phyloP scores from a whole-genome alignment of 1,140 invertebrate species.

The Goniozus legneri region DNA sequence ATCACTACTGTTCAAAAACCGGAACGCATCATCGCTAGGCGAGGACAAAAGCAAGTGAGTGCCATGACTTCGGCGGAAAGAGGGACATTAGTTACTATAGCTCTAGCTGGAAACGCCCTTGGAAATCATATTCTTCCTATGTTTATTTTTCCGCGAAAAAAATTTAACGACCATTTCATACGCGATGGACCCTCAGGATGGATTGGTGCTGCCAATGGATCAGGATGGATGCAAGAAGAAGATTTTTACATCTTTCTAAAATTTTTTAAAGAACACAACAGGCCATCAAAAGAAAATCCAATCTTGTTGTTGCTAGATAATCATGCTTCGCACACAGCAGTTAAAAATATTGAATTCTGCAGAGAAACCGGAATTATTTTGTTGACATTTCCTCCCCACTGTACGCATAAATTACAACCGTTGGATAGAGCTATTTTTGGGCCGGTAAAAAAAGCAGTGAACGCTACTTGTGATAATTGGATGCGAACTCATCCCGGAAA shows the following conservation, averaged over 20 bases:
- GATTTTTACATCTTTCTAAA: slow-evolving; percentile 7
- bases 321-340: slow-evolving; percentile 9
- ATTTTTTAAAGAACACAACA: slow-evolving; percentile 7
- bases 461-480: slow-evolving; percentile 35
- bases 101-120: slow-evolving; percentile 36
- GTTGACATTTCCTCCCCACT: slow-evolving; percentile 52
- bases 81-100: slow-evolving; percentile 45
- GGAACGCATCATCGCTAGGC: slow-evolving; percentile 39
- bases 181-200: slow-evolving; percentile 16
- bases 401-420: slow-evolving; percentile 50
- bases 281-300: slow-evolving; percentile 6
- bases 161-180: slow-evolving; percentile 23
- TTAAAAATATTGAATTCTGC: slow-evolving; percentile 10
- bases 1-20: slow-evolving; percentile 47
- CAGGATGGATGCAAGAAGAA: slow-evolving; percentile 14
- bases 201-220: slow-evolving; percentile 7
- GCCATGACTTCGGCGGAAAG: slow-evolving; percentile 43
- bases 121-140: slow-evolving; percentile 25
- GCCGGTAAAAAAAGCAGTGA: slow-evolving; percentile 44
- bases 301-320: slow-evolving; percentile 20
- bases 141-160: slow-evolving; percentile 12
- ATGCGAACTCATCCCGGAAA: slow-evolving; percentile 43
- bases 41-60: slow-evolving; percentile 49
- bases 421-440: slow-evolving; percentile 50
- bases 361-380: slow-evolving; percentile 32